Conservation (phyloP, 2,888 invertebrate genomes). For the Ganaspis brasiliensis region DNA sequence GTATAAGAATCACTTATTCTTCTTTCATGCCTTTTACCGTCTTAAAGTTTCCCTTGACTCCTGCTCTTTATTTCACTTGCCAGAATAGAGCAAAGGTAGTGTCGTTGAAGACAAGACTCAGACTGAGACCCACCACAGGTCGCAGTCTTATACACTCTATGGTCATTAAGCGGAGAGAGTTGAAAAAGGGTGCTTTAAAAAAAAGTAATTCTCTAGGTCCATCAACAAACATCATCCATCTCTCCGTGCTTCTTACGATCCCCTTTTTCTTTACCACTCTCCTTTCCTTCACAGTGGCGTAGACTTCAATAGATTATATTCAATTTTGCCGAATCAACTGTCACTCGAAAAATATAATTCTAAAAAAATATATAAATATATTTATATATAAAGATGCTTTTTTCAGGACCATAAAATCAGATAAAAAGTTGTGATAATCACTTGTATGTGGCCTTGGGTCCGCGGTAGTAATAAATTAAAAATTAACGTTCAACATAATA, state of each 20-base stretch:
- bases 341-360: neutral
- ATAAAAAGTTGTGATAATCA: no score
- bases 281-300: constrained; percentile 8
- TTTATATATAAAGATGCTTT: neutral
- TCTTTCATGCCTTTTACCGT: neutral
- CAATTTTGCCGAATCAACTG: no score
- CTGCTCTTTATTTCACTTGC: neutral
- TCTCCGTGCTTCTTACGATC: constrained; percentile 23
- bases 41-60: neutral
- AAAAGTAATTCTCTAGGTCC: constrained; percentile 42
- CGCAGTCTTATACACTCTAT: constrained; percentile 17
- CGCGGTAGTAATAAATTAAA: no score
- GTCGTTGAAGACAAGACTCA: constrained; percentile 1
- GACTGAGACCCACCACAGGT: constrained; percentile 8
- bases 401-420: no score
- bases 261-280: constrained; percentile 20
- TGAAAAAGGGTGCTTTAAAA: constrained; percentile 42
- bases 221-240: constrained; percentile 44
- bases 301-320: no score
- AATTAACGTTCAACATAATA: no score
- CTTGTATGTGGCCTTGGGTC: no score
- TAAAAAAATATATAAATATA: neutral
- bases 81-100: neutral
- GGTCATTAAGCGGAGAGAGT: constrained; percentile 33
- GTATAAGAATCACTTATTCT: neutral